Conservation (phyloP, 2,888 invertebrate species). For the Melolontha melolontha region DNA sequence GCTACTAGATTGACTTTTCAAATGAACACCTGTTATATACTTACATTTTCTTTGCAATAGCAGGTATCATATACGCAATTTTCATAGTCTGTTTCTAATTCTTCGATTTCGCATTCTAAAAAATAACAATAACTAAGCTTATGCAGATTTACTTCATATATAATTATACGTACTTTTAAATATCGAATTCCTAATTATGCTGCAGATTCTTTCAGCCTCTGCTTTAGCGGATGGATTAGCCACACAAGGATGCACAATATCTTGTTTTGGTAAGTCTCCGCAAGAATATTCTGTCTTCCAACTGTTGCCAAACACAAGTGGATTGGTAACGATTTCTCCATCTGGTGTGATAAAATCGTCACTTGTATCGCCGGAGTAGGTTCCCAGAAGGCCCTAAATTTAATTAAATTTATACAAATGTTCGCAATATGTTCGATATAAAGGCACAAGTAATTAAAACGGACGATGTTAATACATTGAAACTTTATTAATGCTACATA, state of each 20-base stretch:
- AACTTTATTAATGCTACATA: too few species aligned
- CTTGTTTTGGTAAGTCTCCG: conserved; percentile 65
- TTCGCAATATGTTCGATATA: background rate
- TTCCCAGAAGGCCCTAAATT: conserved; percentile 80
- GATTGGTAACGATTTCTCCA: conserved; percentile 80
- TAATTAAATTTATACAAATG: too few species aligned
- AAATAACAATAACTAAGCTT: background rate
- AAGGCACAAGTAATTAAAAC: background rate
- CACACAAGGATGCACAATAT: conserved; percentile 75
- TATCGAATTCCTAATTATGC: conserved; percentile 71
- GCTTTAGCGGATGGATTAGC: conserved; percentile 73
- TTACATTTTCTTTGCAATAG: conserved; percentile 70
- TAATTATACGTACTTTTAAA: conserved; percentile 59
- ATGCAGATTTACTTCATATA: too few species aligned
- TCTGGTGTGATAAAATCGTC: conserved; percentile 86
- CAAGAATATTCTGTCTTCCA: conserved; percentile 84
- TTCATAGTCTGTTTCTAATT: conserved; percentile 78
- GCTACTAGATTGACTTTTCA: too few species aligned
- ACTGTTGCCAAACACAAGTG: conserved; percentile 82
- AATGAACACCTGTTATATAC: too few species aligned
- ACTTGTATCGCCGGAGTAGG: conserved; percentile 82
- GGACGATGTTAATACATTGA: too few species aligned
- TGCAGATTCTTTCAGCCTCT: conserved; percentile 76
- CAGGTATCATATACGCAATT: conserved; percentile 87
- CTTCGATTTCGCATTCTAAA: conserved; percentile 65